These are phyloP conservation scores for Phocoena phocoena DNA, from an alignment of 2,113 vertebrate genomes.

Conservation along the genomic window DNA sequence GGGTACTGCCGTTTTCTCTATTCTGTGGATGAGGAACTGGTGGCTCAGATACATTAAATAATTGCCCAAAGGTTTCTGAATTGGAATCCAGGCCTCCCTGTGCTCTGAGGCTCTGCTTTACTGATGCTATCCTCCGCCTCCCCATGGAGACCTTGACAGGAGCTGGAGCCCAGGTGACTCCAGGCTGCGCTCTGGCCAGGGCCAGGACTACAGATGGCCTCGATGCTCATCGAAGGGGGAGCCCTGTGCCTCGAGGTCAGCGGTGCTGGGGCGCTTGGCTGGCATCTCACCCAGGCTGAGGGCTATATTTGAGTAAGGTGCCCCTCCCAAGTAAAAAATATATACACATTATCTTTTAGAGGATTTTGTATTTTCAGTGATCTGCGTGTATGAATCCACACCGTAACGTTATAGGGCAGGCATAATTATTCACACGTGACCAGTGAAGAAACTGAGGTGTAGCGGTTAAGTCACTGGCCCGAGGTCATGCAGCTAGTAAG, in stretches of 20 bases:
- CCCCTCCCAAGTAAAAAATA: background rate
- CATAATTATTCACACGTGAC: background rate
- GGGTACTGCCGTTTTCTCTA: background rate
- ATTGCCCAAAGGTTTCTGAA: background rate
- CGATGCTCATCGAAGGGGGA: rapidly evolving
- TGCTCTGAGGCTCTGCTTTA: rapidly evolving
- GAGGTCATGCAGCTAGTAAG: background rate
- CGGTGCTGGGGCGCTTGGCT: rapidly evolving
- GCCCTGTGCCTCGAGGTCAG: rapidly evolving
- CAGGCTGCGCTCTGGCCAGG: background rate
- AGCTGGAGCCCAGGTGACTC: background rate
- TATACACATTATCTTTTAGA: background rate
- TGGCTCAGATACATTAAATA: background rate
- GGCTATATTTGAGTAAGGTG: background rate
- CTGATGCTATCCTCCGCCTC: background rate
- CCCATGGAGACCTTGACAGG: rapidly evolving
- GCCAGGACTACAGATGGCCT: background rate
- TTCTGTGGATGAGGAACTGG: background rate
- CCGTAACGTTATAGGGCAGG: background rate
- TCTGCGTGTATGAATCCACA: rapidly evolving
- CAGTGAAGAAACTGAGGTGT: background rate
- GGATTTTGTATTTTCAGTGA: background rate
- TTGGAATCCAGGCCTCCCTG: background rate
- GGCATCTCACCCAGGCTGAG: background rate
- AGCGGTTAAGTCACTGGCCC: background rate